phyloP scores from a whole-genome alignment of 2,888 invertebrate species.

The Synergus itoensis region DNA sequence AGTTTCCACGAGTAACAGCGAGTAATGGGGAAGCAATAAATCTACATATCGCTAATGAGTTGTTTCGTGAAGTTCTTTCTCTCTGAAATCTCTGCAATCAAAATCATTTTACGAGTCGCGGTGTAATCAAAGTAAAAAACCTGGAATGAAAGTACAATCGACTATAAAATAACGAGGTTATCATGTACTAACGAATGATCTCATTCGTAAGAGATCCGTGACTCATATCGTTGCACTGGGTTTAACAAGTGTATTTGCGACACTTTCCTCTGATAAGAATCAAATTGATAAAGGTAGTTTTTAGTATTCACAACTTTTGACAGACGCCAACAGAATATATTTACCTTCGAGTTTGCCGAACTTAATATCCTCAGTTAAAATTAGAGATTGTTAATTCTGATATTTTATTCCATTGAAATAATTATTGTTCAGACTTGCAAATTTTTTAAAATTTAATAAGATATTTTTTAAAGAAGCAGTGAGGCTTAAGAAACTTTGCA shows the following conservation, averaged over 20 bases:
- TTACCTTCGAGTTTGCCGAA: too few species aligned
- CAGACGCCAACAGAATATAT: background rate
- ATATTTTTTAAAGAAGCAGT: background rate
- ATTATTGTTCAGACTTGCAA: too few species aligned
- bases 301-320: background rate
- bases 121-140: constrained; percentile 4
- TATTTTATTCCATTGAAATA: too few species aligned
- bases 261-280: constrained; percentile 31
- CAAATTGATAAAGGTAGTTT: background rate
- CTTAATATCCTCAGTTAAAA: too few species aligned
- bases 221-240: constrained; percentile 48
- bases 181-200: constrained; percentile 52
- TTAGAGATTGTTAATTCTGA: too few species aligned
- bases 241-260: constrained; percentile 37
- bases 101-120: background rate
- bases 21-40: background rate
- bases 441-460: background rate
- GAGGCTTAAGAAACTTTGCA: background rate
- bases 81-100: background rate
- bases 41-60: background rate
- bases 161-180: constrained; percentile 47
- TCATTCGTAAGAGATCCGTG: constrained; percentile 55
- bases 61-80: background rate
- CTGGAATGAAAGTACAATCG: constrained; percentile 16
- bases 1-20: background rate